Base-by-base conservation (phyloP, 2,888 invertebrate genomes). In the Phragmatobia fuliginosa region DNA sequence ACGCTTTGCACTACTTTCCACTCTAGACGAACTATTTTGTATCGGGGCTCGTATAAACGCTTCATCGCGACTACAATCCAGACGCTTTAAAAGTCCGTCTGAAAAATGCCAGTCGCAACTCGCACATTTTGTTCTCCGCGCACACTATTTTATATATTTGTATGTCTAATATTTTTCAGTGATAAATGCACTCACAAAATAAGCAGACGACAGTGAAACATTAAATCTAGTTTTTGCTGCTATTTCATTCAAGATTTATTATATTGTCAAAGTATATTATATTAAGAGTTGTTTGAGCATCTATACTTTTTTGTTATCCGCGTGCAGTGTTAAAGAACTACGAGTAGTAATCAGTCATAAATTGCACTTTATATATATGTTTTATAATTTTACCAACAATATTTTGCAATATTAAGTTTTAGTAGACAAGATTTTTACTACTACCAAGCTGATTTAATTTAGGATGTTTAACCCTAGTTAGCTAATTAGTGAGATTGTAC, bases 41-140 rank as follows among this genome's bases (percentile, higher is more conserved):
- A n/a, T n/a, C n/a, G n/a, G n/a, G n/a, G n/a, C n/a, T n/a, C n/a
- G n/a, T 28, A 61, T 28, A 28, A 61, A 38, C 59, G 10, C 41
- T 58, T 49, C 28, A 71, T 66, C 75, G 70, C 68, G 75, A 62
- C 71, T 62, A 66, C 56, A 59, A 66, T 58, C 67, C 66, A 70
- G 77, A 61, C 70, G 66, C 58, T 62, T n/a, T 62, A 71, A 65
- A 67, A 52, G 52, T 69, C 71, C 79, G 81, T 64, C 81, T 72
- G 67, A 36, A 61, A 73, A 79, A 78, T 81, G 81, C 81, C 81
- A 68, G 32, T 21, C 66, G 33, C 71, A 28, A 68, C 28, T 21
- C 66, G 33, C 71, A 28, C 67, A 67, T 59, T 71, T 66, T 28
- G 70, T 77, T 78, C 77, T 73, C 68, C 72, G 65, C 73, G 49